Evolutionary conservation across 2,888 invertebrate genomes (phyloP).

Genomic region (Dicyrtomina minuta): DNA sequence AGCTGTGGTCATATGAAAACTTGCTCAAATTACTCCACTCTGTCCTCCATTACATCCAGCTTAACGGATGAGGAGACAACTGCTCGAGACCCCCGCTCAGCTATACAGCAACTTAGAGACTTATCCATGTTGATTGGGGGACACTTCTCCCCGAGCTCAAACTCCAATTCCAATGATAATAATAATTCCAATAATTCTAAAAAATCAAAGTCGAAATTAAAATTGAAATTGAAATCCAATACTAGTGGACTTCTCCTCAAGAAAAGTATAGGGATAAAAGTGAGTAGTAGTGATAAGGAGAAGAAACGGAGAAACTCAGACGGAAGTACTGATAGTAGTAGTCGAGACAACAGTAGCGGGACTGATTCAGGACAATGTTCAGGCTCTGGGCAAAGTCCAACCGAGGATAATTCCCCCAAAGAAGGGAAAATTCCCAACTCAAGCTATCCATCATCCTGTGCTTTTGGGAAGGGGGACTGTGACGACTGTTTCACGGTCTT

Average conservation of each 20-base stretch:
- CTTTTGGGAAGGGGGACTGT: conserved; percentile 31
- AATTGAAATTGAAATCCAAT: neutral
- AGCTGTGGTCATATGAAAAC: conserved; percentile 49
- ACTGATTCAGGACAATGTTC: conserved; percentile 51
- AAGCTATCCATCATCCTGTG: conserved; percentile 13
- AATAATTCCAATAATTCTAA: neutral
- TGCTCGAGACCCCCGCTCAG: conserved; percentile 27
- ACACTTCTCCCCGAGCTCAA: neutral
- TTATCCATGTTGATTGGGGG: conserved; percentile 48
- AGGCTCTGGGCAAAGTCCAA: conserved; percentile 30
- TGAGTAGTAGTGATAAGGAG: neutral
- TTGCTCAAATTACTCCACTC: conserved; percentile 48
- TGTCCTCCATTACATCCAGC: conserved; percentile 43
- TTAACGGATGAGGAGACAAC: conserved; percentile 22
- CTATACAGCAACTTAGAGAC: conserved; percentile 49
- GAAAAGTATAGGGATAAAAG: no score
- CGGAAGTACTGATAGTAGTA: neutral
- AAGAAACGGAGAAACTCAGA: conserved; percentile 11
- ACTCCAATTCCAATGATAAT: neutral
- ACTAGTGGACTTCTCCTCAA: no score
- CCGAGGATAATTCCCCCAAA: conserved; percentile 3
- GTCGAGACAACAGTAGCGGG: conserved; percentile 11
- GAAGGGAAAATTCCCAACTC: neutral
- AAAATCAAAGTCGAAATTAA: neutral
- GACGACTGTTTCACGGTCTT: conserved; percentile 35